phyloP scores from a whole-genome alignment of 2,113 vertebrate species.

The Chinchilla lanigera region DNA sequence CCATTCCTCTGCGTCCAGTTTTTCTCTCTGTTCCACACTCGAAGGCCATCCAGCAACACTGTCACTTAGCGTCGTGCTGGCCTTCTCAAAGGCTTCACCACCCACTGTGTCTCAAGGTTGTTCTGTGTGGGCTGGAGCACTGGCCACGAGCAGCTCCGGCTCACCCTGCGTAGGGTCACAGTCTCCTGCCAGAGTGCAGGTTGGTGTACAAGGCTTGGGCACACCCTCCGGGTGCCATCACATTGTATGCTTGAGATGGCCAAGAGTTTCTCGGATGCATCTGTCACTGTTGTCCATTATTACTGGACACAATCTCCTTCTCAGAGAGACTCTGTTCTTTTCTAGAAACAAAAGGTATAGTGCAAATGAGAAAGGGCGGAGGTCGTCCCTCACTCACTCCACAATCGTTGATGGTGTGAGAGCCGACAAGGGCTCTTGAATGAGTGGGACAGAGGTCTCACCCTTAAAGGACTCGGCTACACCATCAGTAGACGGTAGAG shows the following conservation, averaged over 20 bases:
- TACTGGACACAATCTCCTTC: not conserved
- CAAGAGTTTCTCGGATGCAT: not conserved
- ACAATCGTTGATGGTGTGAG: fast-evolving
- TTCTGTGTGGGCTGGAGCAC: not conserved
- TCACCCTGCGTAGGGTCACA: too few relatives aligned
- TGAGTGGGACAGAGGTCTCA: not conserved
- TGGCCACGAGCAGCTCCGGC: not conserved
- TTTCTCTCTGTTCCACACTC: not conserved
- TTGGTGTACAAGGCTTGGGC: not conserved
- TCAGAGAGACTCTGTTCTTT: not conserved
- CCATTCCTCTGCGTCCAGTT: not conserved
- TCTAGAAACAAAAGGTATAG: not conserved
- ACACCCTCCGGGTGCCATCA: not conserved
- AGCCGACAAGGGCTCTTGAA: not conserved
- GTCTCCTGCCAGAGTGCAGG: too few relatives aligned
- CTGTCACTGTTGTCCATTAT: not conserved
- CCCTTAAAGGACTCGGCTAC: too few relatives aligned
- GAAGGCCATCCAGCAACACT: not conserved
- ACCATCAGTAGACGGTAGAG: not conserved
- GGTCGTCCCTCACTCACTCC: not conserved
- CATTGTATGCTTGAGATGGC: not conserved
- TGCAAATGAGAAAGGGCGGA: not conserved
- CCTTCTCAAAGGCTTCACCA: not conserved
- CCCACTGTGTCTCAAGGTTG: not conserved
- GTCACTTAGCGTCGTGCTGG: not conserved